A percentile compares a stretch with the other conserved stretches of the same genome.
Evolutionary conservation across 1,140 invertebrate genomes (phyloP).

Genomic region (Calephelis virginiensis): DNA sequence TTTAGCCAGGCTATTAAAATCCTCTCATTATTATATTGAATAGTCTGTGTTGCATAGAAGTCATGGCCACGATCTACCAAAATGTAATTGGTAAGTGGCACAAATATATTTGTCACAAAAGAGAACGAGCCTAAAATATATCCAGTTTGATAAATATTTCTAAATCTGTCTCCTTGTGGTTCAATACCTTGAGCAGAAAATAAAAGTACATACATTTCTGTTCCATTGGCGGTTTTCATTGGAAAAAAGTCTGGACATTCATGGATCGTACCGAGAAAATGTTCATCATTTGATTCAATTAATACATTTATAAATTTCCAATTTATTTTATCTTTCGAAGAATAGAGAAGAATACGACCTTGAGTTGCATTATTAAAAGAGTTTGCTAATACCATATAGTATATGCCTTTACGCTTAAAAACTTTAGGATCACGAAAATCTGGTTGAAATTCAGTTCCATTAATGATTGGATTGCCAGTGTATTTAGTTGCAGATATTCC

Average conservation of each 20-base stretch:
- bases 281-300: background rate
- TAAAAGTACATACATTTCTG: conserved; percentile 4
- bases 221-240: background rate
- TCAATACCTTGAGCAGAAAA: conserved; percentile 3
- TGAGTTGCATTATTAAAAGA: background rate
- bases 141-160: conserved; percentile 11
- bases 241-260: conserved; percentile 14
- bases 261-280: background rate
- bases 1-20: conserved; percentile 4
- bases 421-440: conserved; percentile 14
- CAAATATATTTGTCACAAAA: background rate
- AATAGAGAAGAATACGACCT: background rate
- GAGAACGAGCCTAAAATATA: conserved; percentile 1
- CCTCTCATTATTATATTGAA: background rate
- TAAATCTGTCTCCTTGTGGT: conserved; percentile 10
- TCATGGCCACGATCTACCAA: conserved; percentile 5
- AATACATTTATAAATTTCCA: conserved; percentile 1
- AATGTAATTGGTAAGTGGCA: background rate
- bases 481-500: background rate
- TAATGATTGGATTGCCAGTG: background rate
- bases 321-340: conserved; percentile 13
- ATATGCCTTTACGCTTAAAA: conserved; percentile 9
- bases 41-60: conserved; percentile 13
- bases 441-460: background rate
- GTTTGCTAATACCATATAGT: conserved; percentile 9